Percentiles rank a stretch among this genome's conserved stretches.
These are phyloP conservation scores for Lagopus leucura DNA, from an alignment of 2,113 vertebrate species.

Conservation along the genomic window DNA sequence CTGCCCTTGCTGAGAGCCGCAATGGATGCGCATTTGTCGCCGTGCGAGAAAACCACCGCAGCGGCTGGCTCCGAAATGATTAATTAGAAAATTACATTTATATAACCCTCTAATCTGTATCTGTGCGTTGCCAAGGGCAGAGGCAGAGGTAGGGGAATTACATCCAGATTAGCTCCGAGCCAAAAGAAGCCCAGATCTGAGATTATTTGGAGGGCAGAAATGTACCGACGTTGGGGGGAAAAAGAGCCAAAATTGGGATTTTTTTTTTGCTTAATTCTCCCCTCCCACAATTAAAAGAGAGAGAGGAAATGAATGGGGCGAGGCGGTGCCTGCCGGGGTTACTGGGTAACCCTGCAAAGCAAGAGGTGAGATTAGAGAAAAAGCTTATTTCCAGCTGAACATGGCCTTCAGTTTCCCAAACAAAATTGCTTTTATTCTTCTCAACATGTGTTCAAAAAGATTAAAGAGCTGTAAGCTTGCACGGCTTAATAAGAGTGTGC, in stretches of 20 bases:
- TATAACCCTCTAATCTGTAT: conserved; percentile 80
- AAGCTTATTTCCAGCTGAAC: conserved; percentile 86
- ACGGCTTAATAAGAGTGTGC: conserved; percentile 77
- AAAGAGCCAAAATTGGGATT: background rate
- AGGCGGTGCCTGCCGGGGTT: background rate
- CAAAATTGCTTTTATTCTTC: conserved; percentile 93
- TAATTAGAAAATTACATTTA: conserved; percentile 85
- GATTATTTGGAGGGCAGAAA: conserved; percentile 32
- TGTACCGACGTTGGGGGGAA: background rate
- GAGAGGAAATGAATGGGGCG: background rate
- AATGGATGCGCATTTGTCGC: background rate
- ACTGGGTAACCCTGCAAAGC: conserved; percentile 5
- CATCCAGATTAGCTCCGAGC: conserved; percentile 78
- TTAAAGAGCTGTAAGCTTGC: conserved; percentile 86
- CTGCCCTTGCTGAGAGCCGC: background rate
- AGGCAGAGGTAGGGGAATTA: conserved; percentile 70
- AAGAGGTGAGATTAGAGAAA: conserved; percentile 82
- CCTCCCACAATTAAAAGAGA: background rate
- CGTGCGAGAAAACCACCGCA: background rate
- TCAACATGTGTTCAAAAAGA: conserved; percentile 89
- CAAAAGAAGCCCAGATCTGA: conserved; percentile 41
- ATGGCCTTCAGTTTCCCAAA: conserved; percentile 85
- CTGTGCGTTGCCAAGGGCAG: conserved; percentile 69
- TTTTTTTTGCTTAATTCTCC: conserved; percentile 7
- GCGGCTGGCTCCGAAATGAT: conserved; percentile 64